phyloP scores from a whole-genome alignment of 2,113 vertebrate genomes.

The human region GRCh38 chr18:845501-846000 shows the following conservation, averaged over 20 bases:
- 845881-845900: background rate
- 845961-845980: slow-evolving; percentile 31
- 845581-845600: background rate
- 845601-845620: background rate
- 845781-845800: background rate
- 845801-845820: background rate
- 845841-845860: background rate
- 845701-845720: background rate
- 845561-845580: background rate
- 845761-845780: background rate
- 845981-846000: background rate
- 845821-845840: background rate
- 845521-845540: background rate
- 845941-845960: background rate
- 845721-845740: background rate
- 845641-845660: background rate
- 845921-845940: slow-evolving; percentile 12
- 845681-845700: background rate
- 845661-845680: background rate
- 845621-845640: background rate
- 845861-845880: background rate
- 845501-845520: background rate
- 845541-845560: background rate
- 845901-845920: background rate
- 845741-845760: background rate